Conservation (phyloP, 2,797 vertebrate genomes). For the Phataginus tricuspis region DNA sequence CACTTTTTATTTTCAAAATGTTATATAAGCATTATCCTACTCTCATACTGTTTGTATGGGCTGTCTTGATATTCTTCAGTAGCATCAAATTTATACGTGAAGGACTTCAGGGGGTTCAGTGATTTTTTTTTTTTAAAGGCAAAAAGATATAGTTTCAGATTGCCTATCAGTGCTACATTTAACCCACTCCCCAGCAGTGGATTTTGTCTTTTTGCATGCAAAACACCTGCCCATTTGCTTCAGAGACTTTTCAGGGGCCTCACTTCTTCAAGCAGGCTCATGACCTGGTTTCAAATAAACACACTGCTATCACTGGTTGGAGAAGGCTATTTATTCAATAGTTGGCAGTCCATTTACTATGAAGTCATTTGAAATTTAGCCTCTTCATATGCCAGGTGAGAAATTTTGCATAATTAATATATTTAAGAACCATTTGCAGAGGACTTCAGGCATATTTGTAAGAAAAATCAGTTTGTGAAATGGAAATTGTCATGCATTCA, state of each 20-base stretch:
- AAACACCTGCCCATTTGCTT: neutral
- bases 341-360: neutral
- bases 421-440: slow-evolving; percentile 51
- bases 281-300: slow-evolving; percentile 8
- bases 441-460: slow-evolving; percentile 7
- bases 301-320: neutral
- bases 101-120: neutral
- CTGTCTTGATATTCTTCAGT: neutral
- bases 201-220: neutral
- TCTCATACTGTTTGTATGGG: neutral
- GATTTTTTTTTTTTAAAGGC: slow-evolving; percentile 7
- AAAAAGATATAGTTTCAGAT: neutral
- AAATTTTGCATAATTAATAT: slow-evolving; percentile 47
- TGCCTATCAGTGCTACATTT: neutral
- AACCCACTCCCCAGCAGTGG: fast-evolving
- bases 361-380: slow-evolving; percentile 46
- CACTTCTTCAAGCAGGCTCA: neutral
- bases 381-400: slow-evolving; percentile 27
- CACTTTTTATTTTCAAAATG: slow-evolving; percentile 15
- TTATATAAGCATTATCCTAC: neutral
- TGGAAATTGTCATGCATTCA: slow-evolving; percentile 45
- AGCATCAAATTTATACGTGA: neutral
- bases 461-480: slow-evolving; percentile 48
- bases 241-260: neutral
- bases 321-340: neutral